Evolutionary conservation across 2,797 vertebrate genomes (phyloP).

Genomic region (Trichosurus vulpecula): DNA sequence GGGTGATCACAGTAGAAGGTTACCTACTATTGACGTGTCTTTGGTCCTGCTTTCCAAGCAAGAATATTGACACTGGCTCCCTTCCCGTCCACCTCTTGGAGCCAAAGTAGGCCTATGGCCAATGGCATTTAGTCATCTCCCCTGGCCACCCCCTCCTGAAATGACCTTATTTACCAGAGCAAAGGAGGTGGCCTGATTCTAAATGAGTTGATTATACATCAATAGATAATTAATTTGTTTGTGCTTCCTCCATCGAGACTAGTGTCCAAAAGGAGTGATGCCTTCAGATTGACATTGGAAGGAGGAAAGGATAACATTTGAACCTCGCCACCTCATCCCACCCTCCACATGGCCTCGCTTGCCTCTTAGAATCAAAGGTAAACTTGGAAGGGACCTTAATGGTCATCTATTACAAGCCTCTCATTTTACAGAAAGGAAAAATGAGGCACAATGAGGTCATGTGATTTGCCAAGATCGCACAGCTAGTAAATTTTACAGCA

Average conservation of each 20-base stretch:
- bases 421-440: background rate
- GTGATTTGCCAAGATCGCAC: background rate
- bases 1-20: background rate
- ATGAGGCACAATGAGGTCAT: background rate
- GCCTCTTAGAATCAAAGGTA: background rate
- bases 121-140: slow-evolving; percentile 57
- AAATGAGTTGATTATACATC: background rate
- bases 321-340: background rate
- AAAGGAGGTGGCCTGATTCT: background rate
- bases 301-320: background rate
- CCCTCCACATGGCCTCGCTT: background rate
- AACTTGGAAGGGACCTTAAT: background rate
- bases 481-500: no score
- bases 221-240: background rate
- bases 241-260: background rate
- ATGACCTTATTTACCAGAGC: slow-evolving; percentile 45
- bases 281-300: background rate
- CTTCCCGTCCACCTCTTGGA: slow-evolving; percentile 33
- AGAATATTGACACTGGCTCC: slow-evolving; percentile 48
- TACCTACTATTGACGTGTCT: slow-evolving; percentile 39
- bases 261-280: background rate
- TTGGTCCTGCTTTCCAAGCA: slow-evolving; percentile 40
- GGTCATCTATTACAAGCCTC: background rate
- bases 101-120: slow-evolving; percentile 54
- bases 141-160: slow-evolving; percentile 27